phyloP scores from a whole-genome alignment of 2,888 invertebrate species.

The Acheta domesticus region DNA sequence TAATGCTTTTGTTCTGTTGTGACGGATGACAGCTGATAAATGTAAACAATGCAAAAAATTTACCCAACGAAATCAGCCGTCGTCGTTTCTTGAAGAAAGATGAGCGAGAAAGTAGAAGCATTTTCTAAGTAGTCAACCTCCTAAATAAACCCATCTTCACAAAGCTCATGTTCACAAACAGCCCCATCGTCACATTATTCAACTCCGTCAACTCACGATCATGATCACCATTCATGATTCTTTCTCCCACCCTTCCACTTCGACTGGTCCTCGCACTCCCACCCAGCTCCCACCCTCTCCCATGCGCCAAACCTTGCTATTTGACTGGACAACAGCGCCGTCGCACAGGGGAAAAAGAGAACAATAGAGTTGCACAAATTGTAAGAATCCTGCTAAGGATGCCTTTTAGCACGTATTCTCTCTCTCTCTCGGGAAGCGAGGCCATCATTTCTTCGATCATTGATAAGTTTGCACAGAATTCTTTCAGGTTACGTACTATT shows the following conservation, averaged over 20 bases:
- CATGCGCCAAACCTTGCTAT: not conserved
- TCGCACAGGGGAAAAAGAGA: no score
- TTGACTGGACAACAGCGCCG: no score
- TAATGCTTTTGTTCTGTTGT: not conserved
- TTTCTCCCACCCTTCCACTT: not conserved
- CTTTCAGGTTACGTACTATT: no score
- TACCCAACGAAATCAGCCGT: not conserved
- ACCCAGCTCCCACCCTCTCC: not conserved
- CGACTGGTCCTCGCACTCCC: not conserved
- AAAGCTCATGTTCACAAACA: not conserved
- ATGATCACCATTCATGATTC: constrained; percentile 10
- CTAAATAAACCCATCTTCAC: not conserved
- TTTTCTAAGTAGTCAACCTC: not conserved
- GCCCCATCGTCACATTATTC: not conserved
- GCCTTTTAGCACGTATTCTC: no score
- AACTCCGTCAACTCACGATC: constrained; percentile 9
- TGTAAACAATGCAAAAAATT: not conserved
- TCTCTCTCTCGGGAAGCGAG: no score
- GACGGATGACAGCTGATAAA: not conserved
- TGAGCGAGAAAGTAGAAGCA: not conserved
- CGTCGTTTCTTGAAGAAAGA: not conserved
- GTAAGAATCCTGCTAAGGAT: no score
- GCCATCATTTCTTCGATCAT: no score
- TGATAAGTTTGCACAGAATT: no score
- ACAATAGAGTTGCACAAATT: no score